phyloP scores from a whole-genome alignment of 1,140 invertebrate species.

The Choristoneura fumiferana region DNA sequence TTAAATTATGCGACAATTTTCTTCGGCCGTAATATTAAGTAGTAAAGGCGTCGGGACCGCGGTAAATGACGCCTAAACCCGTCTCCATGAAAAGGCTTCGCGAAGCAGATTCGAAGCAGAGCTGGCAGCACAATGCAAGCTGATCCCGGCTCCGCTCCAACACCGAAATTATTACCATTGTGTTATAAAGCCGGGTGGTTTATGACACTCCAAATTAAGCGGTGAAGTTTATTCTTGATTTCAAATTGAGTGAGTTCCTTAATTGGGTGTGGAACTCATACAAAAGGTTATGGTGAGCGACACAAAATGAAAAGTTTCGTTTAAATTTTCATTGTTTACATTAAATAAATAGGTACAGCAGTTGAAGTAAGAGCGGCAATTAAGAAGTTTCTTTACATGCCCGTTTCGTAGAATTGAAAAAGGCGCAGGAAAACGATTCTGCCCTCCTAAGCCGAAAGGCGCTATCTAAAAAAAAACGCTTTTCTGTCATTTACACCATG shows the following conservation, averaged over 20 bases:
- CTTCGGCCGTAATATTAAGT: conserved; percentile 64
- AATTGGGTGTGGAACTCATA: too few species aligned
- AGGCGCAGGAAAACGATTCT: too few species aligned
- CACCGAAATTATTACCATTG: conserved; percentile 62
- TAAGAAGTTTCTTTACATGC: too few species aligned
- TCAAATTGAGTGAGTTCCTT: conserved; percentile 6
- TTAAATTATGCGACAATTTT: conserved; percentile 73
- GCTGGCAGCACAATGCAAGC: conserved; percentile 50
- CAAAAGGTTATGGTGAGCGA: too few species aligned
- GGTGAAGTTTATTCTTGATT: conserved; percentile 37
- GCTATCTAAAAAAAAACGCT: too few species aligned
- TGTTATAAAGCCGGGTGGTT: conserved; percentile 54
- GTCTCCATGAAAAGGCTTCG: conserved; percentile 61
- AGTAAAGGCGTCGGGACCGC: conserved; percentile 52
- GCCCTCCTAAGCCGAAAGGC: too few species aligned
- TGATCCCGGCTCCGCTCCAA: conserved; percentile 44
- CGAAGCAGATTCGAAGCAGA: conserved; percentile 66
- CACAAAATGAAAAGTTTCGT: too few species aligned
- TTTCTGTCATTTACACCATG: too few species aligned
- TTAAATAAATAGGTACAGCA: too few species aligned
- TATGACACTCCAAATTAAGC: conserved; percentile 55
- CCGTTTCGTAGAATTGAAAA: too few species aligned
- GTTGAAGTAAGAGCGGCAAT: too few species aligned
- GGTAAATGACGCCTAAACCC: conserved; percentile 72
- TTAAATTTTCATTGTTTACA: not conserved